Conservation (phyloP, 2,113 vertebrate species). For the Rousettus leschenaultii region DNA sequence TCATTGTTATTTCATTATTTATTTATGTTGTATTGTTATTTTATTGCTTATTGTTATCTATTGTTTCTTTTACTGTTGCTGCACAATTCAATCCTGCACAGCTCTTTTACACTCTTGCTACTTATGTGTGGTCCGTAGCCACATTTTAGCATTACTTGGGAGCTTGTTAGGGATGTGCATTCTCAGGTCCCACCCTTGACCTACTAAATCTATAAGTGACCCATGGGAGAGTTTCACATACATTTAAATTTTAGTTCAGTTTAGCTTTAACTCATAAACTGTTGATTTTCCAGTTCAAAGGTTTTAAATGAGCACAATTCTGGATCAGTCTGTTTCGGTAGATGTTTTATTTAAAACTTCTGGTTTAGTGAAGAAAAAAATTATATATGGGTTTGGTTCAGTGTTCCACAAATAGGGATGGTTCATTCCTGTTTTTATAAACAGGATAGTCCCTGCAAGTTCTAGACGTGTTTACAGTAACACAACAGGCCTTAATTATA, state of each 20-base stretch:
- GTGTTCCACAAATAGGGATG: neutral
- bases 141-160: neutral
- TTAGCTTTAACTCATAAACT: conserved; percentile 13
- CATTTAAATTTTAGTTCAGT: conserved; percentile 3
- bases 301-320: neutral
- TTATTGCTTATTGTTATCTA: neutral
- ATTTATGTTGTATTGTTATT: neutral
- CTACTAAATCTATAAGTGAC: neutral
- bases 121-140: too few species aligned
- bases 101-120: neutral
- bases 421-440: conserved; percentile 33
- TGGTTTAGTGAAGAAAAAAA: conserved; percentile 42
- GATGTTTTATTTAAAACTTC: conserved; percentile 22
- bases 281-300: neutral
- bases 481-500: conserved; percentile 35
- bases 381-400: neutral
- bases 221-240: neutral
- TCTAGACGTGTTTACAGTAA: conserved; percentile 17
- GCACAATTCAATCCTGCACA: neutral
- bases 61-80: neutral
- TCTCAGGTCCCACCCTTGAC: neutral
- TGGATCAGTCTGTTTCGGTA: neutral
- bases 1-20: neutral
- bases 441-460: neutral
- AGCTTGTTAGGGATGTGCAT: neutral